Evolutionary conservation across 2,113 vertebrate species (phyloP).

Genomic region (Progne subis): DNA sequence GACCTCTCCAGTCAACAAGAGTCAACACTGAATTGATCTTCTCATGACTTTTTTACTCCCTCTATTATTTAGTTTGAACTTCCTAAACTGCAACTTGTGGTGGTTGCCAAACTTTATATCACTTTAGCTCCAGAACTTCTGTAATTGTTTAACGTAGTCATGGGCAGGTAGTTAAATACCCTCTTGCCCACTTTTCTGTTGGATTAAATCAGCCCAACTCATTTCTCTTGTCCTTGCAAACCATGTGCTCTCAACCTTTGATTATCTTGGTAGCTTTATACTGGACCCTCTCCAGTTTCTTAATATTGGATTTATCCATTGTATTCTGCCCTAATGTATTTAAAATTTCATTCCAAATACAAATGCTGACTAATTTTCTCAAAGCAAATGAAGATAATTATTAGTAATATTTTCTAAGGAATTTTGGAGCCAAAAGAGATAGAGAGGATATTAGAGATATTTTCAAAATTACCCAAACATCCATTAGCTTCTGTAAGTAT

Average conservation of each 20-base stretch:
- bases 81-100: neutral
- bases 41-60: accelerated
- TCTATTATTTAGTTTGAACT: neutral
- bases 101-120: neutral
- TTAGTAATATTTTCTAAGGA: neutral
- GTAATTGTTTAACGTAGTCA: neutral
- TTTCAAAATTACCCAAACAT: neutral
- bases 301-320: neutral
- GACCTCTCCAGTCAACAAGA: neutral
- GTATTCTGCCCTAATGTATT: neutral
- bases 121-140: neutral
- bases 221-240: neutral
- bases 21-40: neutral
- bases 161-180: neutral
- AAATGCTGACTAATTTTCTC: neutral
- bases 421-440: neutral
- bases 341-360: neutral
- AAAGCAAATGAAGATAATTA: neutral
- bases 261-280: neutral
- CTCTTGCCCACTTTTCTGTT: neutral
- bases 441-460: neutral
- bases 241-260: neutral
- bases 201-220: neutral
- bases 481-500: neutral
- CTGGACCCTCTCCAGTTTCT: neutral